Conservation (phyloP, 2,113 vertebrate species). For the Thryonomys swinderianus region DNA sequence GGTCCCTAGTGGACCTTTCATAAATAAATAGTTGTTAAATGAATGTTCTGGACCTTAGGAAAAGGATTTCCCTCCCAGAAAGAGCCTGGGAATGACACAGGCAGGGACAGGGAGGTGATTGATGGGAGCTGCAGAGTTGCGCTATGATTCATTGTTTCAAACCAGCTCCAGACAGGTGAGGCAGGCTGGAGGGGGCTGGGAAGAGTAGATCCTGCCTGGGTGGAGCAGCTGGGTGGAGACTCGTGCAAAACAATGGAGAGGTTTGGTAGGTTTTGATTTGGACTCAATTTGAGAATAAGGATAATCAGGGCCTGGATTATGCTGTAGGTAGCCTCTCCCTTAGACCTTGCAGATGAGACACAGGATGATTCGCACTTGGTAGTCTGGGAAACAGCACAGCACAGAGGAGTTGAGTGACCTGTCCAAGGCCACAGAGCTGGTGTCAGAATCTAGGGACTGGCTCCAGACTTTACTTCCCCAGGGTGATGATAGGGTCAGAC, state of each 20-base stretch:
- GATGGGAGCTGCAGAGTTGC: slow-evolving; percentile 60
- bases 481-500: background rate
- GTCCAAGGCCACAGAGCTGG: background rate
- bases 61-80: slow-evolving; percentile 18
- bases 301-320: background rate
- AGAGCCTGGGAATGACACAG: slow-evolving; percentile 28
- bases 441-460: background rate
- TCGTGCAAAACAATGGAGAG: slow-evolving; percentile 30
- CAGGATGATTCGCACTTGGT: background rate
- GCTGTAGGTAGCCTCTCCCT: background rate
- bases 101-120: slow-evolving; percentile 59
- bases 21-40: slow-evolving; percentile 45
- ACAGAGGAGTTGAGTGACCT: background rate
- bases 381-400: background rate
- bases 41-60: background rate
- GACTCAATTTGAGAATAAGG: background rate
- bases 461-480: background rate
- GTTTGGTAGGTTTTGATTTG: background rate
- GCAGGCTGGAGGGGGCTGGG: slow-evolving; percentile 51
- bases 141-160: slow-evolving; percentile 69
- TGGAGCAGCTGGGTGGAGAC: slow-evolving; percentile 50
- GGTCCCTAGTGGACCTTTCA: background rate
- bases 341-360: background rate
- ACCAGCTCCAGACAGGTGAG: slow-evolving; percentile 59
- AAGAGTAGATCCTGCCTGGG: slow-evolving; percentile 11